A percentile compares a stretch with the other conserved stretches of the same genome.
These are phyloP conservation scores for Ochotona princeps DNA, from an alignment of 2,113 vertebrate species.

Conservation along the genomic window DNA sequence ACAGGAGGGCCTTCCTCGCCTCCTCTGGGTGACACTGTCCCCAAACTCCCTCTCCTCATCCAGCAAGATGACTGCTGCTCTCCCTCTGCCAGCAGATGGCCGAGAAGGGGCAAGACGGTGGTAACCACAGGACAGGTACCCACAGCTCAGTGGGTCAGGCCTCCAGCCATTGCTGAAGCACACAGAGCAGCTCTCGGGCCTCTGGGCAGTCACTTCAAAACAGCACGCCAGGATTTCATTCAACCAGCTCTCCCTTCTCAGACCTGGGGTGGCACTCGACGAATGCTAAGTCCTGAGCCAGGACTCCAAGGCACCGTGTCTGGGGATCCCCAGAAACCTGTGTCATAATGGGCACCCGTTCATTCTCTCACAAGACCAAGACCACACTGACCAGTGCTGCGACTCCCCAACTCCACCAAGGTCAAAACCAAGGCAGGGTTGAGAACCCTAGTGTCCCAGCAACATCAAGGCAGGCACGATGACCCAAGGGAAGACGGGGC, in stretches of 20 bases:
- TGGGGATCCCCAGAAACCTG: not conserved
- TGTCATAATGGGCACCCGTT: not conserved
- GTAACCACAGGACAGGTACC: slow-evolving; percentile 48
- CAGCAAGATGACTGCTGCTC: not conserved
- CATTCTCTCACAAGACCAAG: not conserved
- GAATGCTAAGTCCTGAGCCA: not conserved
- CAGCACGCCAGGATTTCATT: not conserved
- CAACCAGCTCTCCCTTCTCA: not conserved
- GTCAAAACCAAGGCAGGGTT: not conserved
- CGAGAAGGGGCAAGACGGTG: not conserved
- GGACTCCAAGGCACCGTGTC: not conserved
- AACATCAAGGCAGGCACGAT: not conserved
- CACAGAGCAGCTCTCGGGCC: slow-evolving; percentile 38
- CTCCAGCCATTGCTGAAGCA: not conserved
- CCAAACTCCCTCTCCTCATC: not conserved
- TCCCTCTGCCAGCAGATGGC: not conserved
- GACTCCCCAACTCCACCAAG: not conserved
- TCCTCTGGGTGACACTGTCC: no score
- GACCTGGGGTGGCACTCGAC: not conserved
- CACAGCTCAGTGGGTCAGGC: not conserved
- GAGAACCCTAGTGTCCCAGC: not conserved
- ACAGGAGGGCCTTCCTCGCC: not conserved
- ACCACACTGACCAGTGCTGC: not conserved
- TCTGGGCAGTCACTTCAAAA: not conserved
- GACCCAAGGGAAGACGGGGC: not conserved